Percentiles rank a stretch among this genome's conserved stretches.
These are phyloP conservation scores for Calephelis nemesis DNA, from an alignment of 1,140 invertebrate genomes.

Conservation along the genomic window DNA sequence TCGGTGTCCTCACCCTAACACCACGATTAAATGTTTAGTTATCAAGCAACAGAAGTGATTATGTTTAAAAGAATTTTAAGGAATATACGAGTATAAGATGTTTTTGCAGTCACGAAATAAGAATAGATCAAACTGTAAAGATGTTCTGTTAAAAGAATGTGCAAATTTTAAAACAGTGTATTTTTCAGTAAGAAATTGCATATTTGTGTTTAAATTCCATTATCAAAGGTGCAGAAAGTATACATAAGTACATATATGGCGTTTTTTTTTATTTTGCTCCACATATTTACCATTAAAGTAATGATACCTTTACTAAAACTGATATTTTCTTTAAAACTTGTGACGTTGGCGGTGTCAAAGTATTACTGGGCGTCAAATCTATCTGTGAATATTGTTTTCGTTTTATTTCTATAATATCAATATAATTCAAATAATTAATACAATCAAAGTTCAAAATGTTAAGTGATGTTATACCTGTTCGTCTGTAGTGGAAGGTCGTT, in stretches of 20 bases:
- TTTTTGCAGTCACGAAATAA: no score
- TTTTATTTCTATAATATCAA: slow-evolving; percentile 10
- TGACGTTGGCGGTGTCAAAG: slow-evolving; percentile 32
- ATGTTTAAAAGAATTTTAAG: neutral
- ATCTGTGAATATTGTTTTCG: slow-evolving; percentile 50
- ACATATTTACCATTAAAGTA: slow-evolving; percentile 8
- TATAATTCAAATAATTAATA: neutral
- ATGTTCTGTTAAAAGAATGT: slow-evolving; percentile 10
- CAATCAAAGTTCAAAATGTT: no score
- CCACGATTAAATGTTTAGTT: slow-evolving; percentile 33
- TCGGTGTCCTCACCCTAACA: slow-evolving; percentile 69
- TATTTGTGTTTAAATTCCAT: slow-evolving; percentile 1
- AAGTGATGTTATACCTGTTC: slow-evolving; percentile 31
- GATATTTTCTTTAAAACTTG: slow-evolving; percentile 53
- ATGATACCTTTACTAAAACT: slow-evolving; percentile 60
- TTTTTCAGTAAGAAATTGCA: neutral
- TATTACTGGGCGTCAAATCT: slow-evolving; percentile 26
- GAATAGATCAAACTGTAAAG: neutral
- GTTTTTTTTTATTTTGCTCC: neutral
- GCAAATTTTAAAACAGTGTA: slow-evolving; percentile 7
- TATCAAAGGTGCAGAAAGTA: neutral
- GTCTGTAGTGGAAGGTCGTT: slow-evolving; percentile 60
- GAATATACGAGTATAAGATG: neutral
- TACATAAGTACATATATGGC: neutral
- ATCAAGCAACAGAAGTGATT: neutral